phyloP scores from a whole-genome alignment of 1,140 invertebrate species.

The Drosophila lacteicornis region DNA sequence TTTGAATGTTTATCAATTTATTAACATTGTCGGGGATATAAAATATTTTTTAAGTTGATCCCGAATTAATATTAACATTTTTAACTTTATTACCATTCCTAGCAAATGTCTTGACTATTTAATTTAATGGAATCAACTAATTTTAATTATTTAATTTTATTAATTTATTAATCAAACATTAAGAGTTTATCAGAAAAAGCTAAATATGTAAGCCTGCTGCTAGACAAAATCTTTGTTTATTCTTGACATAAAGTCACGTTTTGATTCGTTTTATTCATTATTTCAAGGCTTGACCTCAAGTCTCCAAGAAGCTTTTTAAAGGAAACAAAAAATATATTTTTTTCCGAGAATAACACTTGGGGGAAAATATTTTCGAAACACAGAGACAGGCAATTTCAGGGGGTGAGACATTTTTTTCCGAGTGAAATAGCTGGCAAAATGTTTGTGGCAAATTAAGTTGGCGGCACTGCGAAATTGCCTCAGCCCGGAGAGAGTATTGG shows the following conservation, averaged over 20 bases:
- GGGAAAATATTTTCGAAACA: background rate
- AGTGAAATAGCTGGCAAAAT: constrained; percentile 27
- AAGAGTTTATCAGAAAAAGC: background rate
- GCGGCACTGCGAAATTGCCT: constrained; percentile 50
- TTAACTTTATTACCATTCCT: too few species aligned
- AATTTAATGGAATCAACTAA: constrained; percentile 5
- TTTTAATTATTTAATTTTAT: background rate
- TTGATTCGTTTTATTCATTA: background rate
- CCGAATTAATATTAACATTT: too few species aligned
- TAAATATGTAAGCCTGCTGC: too few species aligned
- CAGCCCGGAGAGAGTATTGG: constrained; percentile 42
- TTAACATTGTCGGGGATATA: too few species aligned
- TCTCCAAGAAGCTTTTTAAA: background rate
- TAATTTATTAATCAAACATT: too few species aligned
- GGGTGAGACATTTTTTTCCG: constrained; percentile 6
- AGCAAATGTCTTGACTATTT: too few species aligned
- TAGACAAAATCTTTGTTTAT: too few species aligned
- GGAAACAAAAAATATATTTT: background rate
- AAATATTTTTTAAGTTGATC: too few species aligned
- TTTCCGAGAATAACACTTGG: background rate
- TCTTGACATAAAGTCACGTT: too few species aligned
- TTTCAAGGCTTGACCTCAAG: background rate
- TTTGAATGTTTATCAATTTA: too few species aligned
- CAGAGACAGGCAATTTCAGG: background rate
- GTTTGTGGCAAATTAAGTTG: constrained; percentile 66